Conservation (phyloP, 2,888 invertebrate species). For the Andricus quercusramuli region DNA sequence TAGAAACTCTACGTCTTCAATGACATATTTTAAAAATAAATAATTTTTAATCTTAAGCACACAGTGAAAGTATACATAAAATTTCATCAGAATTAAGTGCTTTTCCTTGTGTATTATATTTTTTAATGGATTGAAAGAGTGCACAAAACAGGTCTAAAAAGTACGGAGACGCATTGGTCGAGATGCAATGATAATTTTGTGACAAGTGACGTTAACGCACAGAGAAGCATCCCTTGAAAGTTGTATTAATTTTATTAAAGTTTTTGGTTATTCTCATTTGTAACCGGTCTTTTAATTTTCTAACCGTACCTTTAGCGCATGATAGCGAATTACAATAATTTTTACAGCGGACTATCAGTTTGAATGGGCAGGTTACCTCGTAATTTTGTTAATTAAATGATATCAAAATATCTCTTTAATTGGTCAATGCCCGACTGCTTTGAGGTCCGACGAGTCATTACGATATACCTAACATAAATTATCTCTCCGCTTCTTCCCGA, state of each 20-base stretch:
- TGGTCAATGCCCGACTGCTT: neutral
- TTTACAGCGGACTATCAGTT: neutral
- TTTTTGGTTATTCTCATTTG: neutral
- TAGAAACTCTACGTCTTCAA: too few relatives aligned
- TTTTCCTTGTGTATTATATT: neutral
- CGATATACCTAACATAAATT: neutral
- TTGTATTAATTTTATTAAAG: neutral
- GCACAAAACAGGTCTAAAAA: neutral
- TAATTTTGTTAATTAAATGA: neutral
- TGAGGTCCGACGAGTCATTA: neutral
- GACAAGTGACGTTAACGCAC: neutral
- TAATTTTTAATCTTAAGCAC: too few relatives aligned
- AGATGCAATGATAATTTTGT: neutral
- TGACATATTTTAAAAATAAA: too few relatives aligned
- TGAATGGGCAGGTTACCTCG: neutral
- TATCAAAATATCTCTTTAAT: neutral
- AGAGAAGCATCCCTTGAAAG: neutral
- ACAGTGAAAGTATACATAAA: too few relatives aligned
- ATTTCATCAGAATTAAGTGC: too few relatives aligned
- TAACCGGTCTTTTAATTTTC: neutral
- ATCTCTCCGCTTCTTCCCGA: neutral
- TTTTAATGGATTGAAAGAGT: neutral
- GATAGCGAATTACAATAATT: neutral
- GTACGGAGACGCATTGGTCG: neutral
- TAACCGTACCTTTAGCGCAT: neutral